These are phyloP conservation scores for Chitala chitala DNA, from an alignment of 2,113 vertebrate species.

Conservation along the genomic window DNA sequence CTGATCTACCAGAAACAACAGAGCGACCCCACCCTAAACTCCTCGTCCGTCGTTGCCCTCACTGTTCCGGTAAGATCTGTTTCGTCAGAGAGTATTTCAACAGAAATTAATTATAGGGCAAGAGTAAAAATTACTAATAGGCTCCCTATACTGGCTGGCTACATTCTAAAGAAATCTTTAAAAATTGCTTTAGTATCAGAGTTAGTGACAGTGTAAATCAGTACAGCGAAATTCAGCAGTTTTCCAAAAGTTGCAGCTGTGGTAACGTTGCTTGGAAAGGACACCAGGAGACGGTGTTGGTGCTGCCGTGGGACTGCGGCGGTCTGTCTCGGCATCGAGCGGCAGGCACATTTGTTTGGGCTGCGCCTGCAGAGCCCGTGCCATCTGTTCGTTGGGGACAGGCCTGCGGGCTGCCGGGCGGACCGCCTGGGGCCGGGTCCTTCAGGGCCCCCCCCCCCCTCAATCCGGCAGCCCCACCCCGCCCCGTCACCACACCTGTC, in stretches of 20 bases:
- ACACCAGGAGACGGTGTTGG: not conserved
- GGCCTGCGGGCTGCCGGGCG: conserved; percentile 36
- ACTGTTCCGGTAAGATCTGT: conserved; percentile 71
- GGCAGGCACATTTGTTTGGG: conserved; percentile 40
- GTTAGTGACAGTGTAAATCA: not conserved
- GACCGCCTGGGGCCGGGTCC: conserved; percentile 28
- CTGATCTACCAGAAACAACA: conserved; percentile 69
- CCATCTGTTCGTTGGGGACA: conserved; percentile 53
- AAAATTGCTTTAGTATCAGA: too few species aligned
- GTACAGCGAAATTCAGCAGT: not conserved
- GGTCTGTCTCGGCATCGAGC: conserved; percentile 17
- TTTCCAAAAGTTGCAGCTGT: not conserved
- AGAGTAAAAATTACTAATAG: too few species aligned
- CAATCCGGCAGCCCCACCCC: conserved; percentile 1
- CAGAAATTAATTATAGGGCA: too few species aligned
- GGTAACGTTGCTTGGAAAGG: not conserved
- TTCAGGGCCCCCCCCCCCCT: conserved; percentile 23
- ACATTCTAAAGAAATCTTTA: too few species aligned
- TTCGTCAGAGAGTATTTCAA: not conserved
- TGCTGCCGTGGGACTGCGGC: not conserved
- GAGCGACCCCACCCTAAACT: conserved; percentile 61
- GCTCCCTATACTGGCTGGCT: not conserved
- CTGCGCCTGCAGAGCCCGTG: conserved; percentile 44
- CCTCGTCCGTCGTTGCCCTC: conserved; percentile 62
- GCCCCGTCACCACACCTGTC: conserved; percentile 11